These are phyloP conservation scores for Euzophera pinguis DNA, from an alignment of 2,888 invertebrate species.

Conservation along the genomic window DNA sequence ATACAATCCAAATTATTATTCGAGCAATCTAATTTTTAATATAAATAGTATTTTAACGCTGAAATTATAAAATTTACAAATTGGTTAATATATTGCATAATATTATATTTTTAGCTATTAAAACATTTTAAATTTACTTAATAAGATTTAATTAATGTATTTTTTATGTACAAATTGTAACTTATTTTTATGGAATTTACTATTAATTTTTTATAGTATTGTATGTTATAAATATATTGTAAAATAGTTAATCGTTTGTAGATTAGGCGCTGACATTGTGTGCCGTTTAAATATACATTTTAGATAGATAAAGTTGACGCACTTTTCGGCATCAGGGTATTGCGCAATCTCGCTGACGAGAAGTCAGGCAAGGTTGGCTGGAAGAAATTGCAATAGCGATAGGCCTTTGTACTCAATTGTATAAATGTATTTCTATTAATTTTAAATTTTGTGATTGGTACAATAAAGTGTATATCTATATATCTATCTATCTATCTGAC, in stretches of 20 bases:
- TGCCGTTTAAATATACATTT: background rate
- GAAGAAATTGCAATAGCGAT: no score
- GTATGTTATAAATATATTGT: background rate
- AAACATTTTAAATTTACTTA: background rate
- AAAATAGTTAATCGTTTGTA: background rate
- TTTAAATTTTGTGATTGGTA: no score
- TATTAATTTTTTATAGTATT: conserved; percentile 5
- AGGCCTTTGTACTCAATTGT: no score
- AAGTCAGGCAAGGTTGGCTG: no score
- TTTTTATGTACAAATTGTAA: conserved; percentile 7
- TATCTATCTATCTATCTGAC: no score
- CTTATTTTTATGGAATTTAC: conserved; percentile 7
- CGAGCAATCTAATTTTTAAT: background rate
- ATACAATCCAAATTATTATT: background rate
- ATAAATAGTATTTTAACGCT: background rate
- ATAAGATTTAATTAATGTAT: conserved; percentile 7
- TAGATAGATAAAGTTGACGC: background rate
- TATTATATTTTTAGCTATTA: conserved; percentile 5
- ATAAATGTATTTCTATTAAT: no score
- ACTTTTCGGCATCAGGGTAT: no score
- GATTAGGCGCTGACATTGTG: background rate
- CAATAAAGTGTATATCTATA: no score
- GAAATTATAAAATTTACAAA: background rate
- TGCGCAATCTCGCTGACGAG: no score
- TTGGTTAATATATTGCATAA: conserved; percentile 3